Conservation (phyloP, 2,113 vertebrate genomes). For the Xyliphius kryptos region DNA sequence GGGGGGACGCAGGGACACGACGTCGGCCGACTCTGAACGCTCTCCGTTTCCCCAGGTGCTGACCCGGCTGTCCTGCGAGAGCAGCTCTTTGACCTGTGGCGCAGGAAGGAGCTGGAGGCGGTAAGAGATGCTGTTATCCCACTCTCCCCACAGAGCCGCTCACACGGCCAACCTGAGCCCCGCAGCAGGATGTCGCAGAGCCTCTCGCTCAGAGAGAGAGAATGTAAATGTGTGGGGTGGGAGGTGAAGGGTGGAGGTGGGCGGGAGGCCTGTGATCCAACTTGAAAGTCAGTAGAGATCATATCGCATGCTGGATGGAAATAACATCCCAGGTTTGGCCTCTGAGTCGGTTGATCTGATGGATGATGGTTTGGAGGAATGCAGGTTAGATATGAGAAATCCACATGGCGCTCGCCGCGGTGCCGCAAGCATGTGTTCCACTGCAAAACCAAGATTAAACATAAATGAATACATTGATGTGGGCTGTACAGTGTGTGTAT, state of each 20-base stretch:
- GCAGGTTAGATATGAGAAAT: not conserved
- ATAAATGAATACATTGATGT: too few species aligned
- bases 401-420: not conserved
- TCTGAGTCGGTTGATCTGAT: conserved; percentile 1
- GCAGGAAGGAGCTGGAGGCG: conserved; percentile 54
- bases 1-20: not conserved
- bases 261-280: conserved; percentile 1
- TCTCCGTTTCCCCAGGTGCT: conserved; percentile 48
- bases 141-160: conserved; percentile 22
- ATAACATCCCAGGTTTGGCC: not conserved
- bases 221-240: not conserved
- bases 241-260: too few species aligned
- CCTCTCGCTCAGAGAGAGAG: not conserved
- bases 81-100: conserved; percentile 57
- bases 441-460: too few species aligned
- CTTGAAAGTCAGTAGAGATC: not conserved
- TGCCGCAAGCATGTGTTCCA: too few species aligned
- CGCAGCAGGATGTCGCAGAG: not conserved
- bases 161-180: not conserved
- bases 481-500: too few species aligned
- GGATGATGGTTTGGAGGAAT: not conserved
- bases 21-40: too few species aligned
- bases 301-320: not conserved
- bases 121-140: conserved; percentile 54
- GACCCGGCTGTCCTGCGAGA: conserved; percentile 54